A percentile compares a stretch with the other conserved stretches of the same genome.
Conservation (phyloP, 1,140 invertebrate genomes). For the Drosophila parvula region DNA sequence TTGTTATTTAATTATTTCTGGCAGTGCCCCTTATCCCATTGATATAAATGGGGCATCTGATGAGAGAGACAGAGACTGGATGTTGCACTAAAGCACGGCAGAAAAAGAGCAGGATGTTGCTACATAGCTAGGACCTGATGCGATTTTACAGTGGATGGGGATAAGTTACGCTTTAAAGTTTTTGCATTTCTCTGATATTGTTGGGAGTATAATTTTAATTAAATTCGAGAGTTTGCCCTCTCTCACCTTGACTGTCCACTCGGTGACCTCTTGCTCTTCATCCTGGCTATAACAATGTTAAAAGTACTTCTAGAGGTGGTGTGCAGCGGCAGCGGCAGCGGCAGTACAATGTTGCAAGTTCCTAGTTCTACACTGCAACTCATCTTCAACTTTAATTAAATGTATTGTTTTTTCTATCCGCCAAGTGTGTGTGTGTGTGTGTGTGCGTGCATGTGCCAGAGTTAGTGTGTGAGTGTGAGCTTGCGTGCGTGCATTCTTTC, state of each 20-base stretch:
- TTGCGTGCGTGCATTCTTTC: constrained; percentile 47
- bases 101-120: constrained; percentile 1
- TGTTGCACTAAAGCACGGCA: background rate
- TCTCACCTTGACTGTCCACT: constrained; percentile 27
- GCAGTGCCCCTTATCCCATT: constrained; percentile 51
- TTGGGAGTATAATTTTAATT: constrained; percentile 77
- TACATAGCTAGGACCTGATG: constrained; percentile 9
- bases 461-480: background rate
- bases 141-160: constrained; percentile 9
- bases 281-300: constrained; percentile 61
- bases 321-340: constrained; percentile 14
- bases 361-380: constrained; percentile 62
- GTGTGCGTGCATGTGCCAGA: background rate
- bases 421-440: constrained; percentile 3
- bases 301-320: constrained; percentile 63
- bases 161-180: constrained; percentile 76
- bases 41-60: constrained; percentile 61
- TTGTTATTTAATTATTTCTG: constrained; percentile 15
- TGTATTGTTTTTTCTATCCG: constrained; percentile 74
- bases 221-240: constrained; percentile 61
- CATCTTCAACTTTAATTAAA: constrained; percentile 81
- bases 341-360: constrained; percentile 38
- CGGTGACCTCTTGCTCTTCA: constrained; percentile 5
- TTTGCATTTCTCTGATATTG: constrained; percentile 67
- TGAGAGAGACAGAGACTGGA: constrained; percentile 1